These are phyloP conservation scores for Tenualosa thibaudeaui DNA, from an alignment of 2,797 vertebrate genomes.

Conservation along the genomic window DNA sequence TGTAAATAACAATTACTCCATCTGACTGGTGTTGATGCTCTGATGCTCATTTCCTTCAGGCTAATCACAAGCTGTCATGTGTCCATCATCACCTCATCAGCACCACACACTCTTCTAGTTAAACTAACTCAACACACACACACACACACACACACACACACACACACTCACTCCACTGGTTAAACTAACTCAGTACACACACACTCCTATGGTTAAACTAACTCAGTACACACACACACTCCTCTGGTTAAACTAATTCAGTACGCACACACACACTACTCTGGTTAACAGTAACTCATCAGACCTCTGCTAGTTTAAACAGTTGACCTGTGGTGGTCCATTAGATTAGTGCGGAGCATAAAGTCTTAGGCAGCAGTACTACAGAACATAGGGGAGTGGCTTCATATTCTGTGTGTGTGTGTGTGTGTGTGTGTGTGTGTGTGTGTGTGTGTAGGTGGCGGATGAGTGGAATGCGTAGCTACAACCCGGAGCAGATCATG, in stretches of 20 bases:
- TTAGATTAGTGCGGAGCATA: background rate
- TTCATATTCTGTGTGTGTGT: slow-evolving; percentile 27
- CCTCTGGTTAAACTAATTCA: background rate
- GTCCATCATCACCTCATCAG: background rate
- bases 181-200: background rate
- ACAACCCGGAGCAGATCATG: slow-evolving; percentile 99
- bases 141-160: background rate
- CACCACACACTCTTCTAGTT: background rate
- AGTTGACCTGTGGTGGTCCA: background rate
- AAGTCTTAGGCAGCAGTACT: background rate
- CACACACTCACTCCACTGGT: background rate
- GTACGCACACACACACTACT: background rate
- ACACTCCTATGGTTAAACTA: background rate
- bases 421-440: slow-evolving; percentile 48
- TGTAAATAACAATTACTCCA: background rate
- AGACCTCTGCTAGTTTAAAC: background rate
- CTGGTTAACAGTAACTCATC: background rate
- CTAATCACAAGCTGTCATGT: background rate
- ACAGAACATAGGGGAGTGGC: background rate
- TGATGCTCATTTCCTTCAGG: background rate
- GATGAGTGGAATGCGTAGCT: slow-evolving; percentile 87
- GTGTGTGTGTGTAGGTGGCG: slow-evolving; percentile 82
- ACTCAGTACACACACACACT: background rate
- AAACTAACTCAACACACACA: background rate
- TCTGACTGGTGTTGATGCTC: background rate